Base-by-base conservation (phyloP, 2,888 invertebrate species). In the Margaritifera margaritifera region DNA sequence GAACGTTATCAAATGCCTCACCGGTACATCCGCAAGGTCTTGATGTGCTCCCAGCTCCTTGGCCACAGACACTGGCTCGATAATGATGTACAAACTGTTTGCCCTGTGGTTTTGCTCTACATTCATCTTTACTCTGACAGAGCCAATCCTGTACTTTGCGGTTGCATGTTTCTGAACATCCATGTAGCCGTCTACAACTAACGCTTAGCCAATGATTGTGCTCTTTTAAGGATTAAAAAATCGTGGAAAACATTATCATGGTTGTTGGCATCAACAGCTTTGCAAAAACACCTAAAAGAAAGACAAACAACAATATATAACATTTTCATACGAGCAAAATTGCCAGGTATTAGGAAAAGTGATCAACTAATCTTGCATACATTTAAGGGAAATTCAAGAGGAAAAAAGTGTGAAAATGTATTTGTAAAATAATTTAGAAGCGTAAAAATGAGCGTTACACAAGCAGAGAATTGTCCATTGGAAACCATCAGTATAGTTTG, bases 211-310 rank as follows among this genome's bases (percentile, higher is more conserved):
- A 68, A 18, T 57, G 24, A 6, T 5, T 42, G 27, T 62, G 58
- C 22, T 6, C 20, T 15, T 54, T 56, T 51, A 68, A 52, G 4
- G 56, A n/a, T n/a, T 8, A 57, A 51, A 52, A 68, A 51, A 52
- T 68, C 67, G 19, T 62, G 50, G 27, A 68, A 5, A 51, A 68
- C 52, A 18, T 27, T 51, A 6, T 57, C 53, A 51, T 20, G 27
- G 19, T 56, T 52, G 25, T 56, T 54, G 51, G 62, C 62, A 54
- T 42, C 56, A 24, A 62, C 62, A 6, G 27, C 67, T 51, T 57
- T 62, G 58, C 67, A 68, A 57, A 68, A 68, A 68, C 67, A 68
- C n/a, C 67, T 68, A 62, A 62, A 68, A 68, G 8, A 57, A 42
- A 31, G 0, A 6, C 27, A 27, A 27, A 4, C 27, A 27, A 27